Base-by-base conservation (phyloP, 2,888 invertebrate species). In the Tromatobia lineatoria region DNA sequence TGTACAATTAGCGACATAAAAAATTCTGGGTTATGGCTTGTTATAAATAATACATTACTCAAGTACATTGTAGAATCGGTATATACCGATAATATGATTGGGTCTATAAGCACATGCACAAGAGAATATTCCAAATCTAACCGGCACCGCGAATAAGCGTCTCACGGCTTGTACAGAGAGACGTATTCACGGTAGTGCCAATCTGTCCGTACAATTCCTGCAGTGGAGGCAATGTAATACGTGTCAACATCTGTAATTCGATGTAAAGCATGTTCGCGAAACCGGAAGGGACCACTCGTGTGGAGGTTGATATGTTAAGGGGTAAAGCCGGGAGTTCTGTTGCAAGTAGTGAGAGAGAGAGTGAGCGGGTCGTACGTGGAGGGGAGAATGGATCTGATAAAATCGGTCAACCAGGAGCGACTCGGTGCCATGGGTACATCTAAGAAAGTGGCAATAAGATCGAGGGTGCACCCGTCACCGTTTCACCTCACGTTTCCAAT, bases 401-500 rank as follows among this genome's bases (percentile, higher is more conserved):
- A 82, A 82, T 82, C 71, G 85, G 79, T 79, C 82, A 79, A 79
- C 59, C 61, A 34, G 81, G 23, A 18, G 59, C 52, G 20, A 52
- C 20, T 25, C 54, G 34, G 34, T 61, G n/a, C 67, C 47, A 13
- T 76, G 61, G 42, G 76, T 76, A 67, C 80, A 73, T 74, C 69
- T 45, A 57, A 64, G 64, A 23, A 71, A 66, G 34, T 38, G 34
- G 54, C n/a, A 57, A n/a, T n/a, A n/a, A 34, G 57, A 71, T 34
- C 71, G 42, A 34, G 71, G 7, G 52, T 50, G 64, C 47, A 50
- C 25, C 66, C 75, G 82, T 82, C 82, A 79, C 66, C 78, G 86
- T 91, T 89, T 88, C 90, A 86, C 88, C 86, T 87, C 89, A 87
- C 90, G 90, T 89, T 90, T 90, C 90, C 91, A 90, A 90, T 91